Conservation (phyloP, 2,113 vertebrate genomes). For the Petaurus breviceps region DNA sequence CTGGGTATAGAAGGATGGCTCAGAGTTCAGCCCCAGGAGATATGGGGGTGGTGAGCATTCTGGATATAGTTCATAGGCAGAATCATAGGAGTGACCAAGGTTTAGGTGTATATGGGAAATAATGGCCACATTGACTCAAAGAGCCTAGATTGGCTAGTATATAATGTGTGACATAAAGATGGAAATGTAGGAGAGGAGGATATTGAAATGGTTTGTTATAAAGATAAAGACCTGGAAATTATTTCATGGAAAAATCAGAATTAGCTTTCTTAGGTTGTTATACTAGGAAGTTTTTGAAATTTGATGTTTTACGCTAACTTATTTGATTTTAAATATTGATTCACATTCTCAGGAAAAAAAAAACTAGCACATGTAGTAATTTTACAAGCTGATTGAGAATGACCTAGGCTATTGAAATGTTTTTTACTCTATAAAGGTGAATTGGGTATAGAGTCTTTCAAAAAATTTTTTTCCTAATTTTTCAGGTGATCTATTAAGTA, state of each 20-base stretch:
- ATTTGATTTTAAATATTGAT: not conserved
- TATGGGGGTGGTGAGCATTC: not conserved
- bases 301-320: slow-evolving; percentile 1
- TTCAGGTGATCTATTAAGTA: slow-evolving; percentile 88
- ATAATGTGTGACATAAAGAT: not conserved
- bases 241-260: not conserved
- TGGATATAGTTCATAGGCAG: not conserved
- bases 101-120: not conserved
- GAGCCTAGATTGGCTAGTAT: not conserved
- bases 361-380: not conserved
- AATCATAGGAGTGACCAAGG: not conserved
- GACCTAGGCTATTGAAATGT: slow-evolving; percentile 1
- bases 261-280: not conserved
- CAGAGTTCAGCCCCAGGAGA: not conserved
- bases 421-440: not conserved
- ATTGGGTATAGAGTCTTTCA: not conserved
- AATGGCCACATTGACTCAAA: not conserved
- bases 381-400: slow-evolving; percentile 33
- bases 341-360: not conserved
- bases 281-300: not conserved
- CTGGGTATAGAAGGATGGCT: not conserved
- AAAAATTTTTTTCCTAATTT: slow-evolving; percentile 12
- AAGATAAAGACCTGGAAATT: not conserved
- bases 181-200: not conserved
- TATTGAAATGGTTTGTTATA: not conserved